Conservation (phyloP, 35 echinoderm and acorn worm species). For the Diadema setosum region DNA sequence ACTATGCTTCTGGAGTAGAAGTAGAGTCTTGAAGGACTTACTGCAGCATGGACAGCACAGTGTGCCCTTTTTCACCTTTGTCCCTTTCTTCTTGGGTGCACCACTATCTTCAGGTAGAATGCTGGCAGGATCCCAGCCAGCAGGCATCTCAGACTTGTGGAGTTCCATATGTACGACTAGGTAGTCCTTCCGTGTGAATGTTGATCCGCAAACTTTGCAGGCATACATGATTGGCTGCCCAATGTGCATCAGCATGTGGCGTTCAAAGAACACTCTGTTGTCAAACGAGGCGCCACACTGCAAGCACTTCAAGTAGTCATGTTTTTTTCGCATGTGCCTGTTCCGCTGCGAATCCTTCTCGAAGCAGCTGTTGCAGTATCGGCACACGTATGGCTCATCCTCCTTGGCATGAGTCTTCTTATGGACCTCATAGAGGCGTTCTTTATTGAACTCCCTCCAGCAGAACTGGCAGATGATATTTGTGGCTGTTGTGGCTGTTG, state of each 20-base stretch:
- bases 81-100: too few relatives aligned
- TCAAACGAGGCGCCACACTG: not conserved
- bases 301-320: not conserved
- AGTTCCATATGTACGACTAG: not conserved
- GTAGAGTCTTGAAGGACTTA: not conserved
- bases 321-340: not conserved
- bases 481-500: too few relatives aligned
- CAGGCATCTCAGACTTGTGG: not conserved
- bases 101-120: too few relatives aligned
- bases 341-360: not conserved
- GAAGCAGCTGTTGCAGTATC: not conserved
- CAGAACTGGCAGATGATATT: not conserved
- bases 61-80: too few relatives aligned
- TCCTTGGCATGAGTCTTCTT: not conserved
- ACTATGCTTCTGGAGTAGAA: not conserved
- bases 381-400: not conserved
- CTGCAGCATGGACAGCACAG: not conserved
- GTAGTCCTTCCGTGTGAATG: not conserved
- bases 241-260: not conserved
- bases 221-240: not conserved
- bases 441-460: not conserved
- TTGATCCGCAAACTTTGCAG: not conserved
- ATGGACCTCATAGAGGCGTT: not conserved
- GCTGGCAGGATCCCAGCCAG: too few relatives aligned
- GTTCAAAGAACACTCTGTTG: not conserved